Evolutionary conservation across 2,888 invertebrate species (phyloP), one percentile per base, ranked within the genome.

Genomic region (Apomyelois bistriatella): DNA sequence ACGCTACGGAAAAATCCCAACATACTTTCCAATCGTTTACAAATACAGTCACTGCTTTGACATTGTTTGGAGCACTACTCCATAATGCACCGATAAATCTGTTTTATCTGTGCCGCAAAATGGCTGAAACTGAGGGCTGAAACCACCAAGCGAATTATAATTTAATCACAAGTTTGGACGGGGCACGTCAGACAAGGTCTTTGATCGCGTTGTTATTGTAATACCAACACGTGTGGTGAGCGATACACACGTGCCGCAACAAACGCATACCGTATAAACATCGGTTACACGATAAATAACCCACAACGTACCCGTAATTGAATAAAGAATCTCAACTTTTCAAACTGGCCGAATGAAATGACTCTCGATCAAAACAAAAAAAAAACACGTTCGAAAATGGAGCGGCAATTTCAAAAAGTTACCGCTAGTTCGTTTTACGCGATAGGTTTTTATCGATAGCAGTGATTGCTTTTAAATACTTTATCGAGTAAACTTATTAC

Each of bases 201-300:
- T 81, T 80, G 82, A 80, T 82, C 84, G 73, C 62, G 61, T 58
- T 85, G 86, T 82, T 85, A 79, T 83, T 81, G 74, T 81, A 70
- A 70, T 59, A 61, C 56, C 65, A 70, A 76, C 82, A 82, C 79
- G 76, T 82, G 80, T 69, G 58, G 35, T 50, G 53, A 13, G 30
- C 51, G 49, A 54, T 59, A 55, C 68, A 74, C 78, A 74, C 79
- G 79, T 78, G 79, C 65, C 66, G 48, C 57, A 54, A 43, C 50
- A 35, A 42, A 51, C 51, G 36, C 42, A 51, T 51, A 35, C 56
- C 66, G 63, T 65, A 73, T 79, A 79, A 79, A 80, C 77, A 78
- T 61, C 58, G 72, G 71, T 62, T 67, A 64, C 58, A 62, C 62
- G 61, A 68, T 71, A 72, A 72, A 73, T 67, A 69, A 74, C 58